Conservation (phyloP, 2,113 vertebrate species). For the Amia ocellicauda region DNA sequence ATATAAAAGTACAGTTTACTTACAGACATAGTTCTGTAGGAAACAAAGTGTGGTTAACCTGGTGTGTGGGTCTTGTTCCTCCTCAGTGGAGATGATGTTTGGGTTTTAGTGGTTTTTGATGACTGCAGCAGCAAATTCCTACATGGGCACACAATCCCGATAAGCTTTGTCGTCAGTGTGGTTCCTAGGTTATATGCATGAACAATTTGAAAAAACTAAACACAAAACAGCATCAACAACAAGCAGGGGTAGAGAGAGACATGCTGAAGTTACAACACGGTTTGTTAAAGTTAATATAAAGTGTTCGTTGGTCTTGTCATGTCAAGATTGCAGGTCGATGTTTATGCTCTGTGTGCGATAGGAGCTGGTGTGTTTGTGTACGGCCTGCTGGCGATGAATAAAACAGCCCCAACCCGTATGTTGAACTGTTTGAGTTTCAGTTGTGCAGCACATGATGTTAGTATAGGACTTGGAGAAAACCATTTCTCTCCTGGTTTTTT, state of each 20-base stretch:
- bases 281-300: not conserved
- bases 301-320: not conserved
- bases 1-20: too few relatives aligned
- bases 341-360: not conserved
- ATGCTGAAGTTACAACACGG: not conserved
- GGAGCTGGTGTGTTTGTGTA: not conserved
- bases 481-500: too few relatives aligned
- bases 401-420: too few relatives aligned
- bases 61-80: conserved; percentile 20
- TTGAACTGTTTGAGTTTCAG: too few relatives aligned
- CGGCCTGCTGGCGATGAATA: not conserved
- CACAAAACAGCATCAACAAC: not conserved
- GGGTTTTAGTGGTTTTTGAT: conserved; percentile 15
- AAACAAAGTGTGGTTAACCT: not conserved
- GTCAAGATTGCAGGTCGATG: not conserved
- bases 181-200: too few relatives aligned
- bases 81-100: conserved; percentile 25
- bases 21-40: too few relatives aligned
- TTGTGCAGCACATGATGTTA: too few relatives aligned
- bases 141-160: not conserved
- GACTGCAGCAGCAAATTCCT: not conserved
- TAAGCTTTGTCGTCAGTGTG: not conserved
- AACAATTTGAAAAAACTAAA: too few relatives aligned
- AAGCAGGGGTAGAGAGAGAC: not conserved
- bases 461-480: too few relatives aligned